Evolutionary conservation across 2,797 vertebrate species (phyloP), one percentile per base, ranked within the genome.

Genomic region (Columba guinea): DNA sequence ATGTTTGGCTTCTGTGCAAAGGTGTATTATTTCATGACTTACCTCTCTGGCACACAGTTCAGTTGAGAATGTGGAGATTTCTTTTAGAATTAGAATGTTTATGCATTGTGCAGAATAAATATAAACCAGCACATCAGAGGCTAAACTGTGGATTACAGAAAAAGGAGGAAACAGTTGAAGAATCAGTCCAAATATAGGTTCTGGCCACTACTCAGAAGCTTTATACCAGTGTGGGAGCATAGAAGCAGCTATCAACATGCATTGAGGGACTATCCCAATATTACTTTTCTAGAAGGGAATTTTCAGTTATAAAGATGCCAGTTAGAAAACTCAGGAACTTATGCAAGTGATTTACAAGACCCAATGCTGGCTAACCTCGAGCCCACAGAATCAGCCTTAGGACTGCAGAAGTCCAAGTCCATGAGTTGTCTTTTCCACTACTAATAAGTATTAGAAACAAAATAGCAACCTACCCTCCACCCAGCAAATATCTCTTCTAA

Each of bases 1-100:
- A 97, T 98, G 97, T 97, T 97, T 97, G 97, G 95, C 96, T 97
- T 95, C 76, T 34, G 93, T 92, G 96, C 58, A 87, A 90, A 97
- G 79, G 53, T 91, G 55, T 95, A 91, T 94, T 97, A 84, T 92
- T 96, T 87, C 82, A 97, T 92, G 32, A 89, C 78, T 97, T 97
- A 97, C 89, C 90, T 96, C 62, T 96, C 67, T 95, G 91, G 87
- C 73, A 91, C 81, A 84, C 24, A 56, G 51, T 74, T 95, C 55
- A 27, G 64, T 92, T 95, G 84, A 93, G 86, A 92, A 94, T 73
- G 73, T 41, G 73, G 53, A 96, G 82, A 48, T 81, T 96, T 96
- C 56, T 94, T 88, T 95, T 46, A 90, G 69, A 87, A 89, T 64
- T 84, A 92, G 55, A 95, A 81, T 30, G 41, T 83, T 70, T 56